phyloP scores from a whole-genome alignment of 2,797 vertebrate genomes.

The Typhlichthys subterraneus region DNA sequence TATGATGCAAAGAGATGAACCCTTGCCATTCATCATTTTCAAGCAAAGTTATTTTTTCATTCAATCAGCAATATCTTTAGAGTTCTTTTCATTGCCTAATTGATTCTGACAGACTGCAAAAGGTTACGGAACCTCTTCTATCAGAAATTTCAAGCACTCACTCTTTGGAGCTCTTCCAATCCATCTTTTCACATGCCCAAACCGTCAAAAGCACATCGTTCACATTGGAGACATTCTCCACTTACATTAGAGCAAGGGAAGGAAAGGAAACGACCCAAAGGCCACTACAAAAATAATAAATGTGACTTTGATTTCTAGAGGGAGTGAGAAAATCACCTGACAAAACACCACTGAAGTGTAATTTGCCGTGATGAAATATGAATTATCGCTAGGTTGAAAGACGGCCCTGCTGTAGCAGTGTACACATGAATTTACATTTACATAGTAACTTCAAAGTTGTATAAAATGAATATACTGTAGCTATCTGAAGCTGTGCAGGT shows the following conservation, averaged over 20 bases:
- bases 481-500: background rate
- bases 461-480: background rate
- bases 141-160: conserved; percentile 74
- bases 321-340: conserved; percentile 27
- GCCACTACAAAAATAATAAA: conserved; percentile 32
- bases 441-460: conserved; percentile 4
- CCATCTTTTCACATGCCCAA: conserved; percentile 64
- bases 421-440: conserved; percentile 4
- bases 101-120: conserved; percentile 71
- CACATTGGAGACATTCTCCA: conserved; percentile 59
- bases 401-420: background rate
- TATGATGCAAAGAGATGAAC: conserved; percentile 22
- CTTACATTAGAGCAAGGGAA: conserved; percentile 62
- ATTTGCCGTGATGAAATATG: conserved; percentile 17
- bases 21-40: conserved; percentile 44
- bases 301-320: conserved; percentile 37
- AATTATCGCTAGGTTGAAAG: conserved; percentile 19
- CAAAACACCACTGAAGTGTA: conserved; percentile 5
- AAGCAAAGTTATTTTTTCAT: conserved; percentile 54
- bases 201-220: conserved; percentile 62
- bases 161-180: conserved; percentile 68
- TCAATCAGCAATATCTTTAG: conserved; percentile 67
- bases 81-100: conserved; percentile 69
- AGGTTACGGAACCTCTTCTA: conserved; percentile 75
- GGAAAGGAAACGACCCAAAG: conserved; percentile 31